phyloP scores from a whole-genome alignment of 2,888 invertebrate species.

The Ctenicera cuprea region DNA sequence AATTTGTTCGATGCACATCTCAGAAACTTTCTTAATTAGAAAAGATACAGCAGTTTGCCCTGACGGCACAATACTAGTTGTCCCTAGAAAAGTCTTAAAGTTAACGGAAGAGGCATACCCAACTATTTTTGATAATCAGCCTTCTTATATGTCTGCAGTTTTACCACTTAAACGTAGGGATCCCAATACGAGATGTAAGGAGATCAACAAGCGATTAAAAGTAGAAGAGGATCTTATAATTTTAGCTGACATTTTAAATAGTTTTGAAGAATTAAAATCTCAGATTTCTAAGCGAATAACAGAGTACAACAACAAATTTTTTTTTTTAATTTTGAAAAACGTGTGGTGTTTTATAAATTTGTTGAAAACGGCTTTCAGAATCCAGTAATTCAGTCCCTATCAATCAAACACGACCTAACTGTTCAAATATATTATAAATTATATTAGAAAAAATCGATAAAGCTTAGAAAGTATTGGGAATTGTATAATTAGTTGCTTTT shows the following conservation, averaged over 20 bases:
- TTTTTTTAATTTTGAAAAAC: neutral
- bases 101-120: neutral
- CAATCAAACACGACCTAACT: neutral
- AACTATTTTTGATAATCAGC: neutral
- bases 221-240: neutral
- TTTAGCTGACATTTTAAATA: neutral
- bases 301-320: neutral
- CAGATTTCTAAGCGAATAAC: neutral
- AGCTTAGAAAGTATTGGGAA: no score
- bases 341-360: no score
- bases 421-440: neutral
- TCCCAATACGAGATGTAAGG: neutral
- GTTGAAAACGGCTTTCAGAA: neutral
- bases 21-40: no score
- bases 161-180: neutral
- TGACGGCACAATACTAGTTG: no score
- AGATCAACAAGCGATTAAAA: neutral
- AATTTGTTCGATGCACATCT: no score
- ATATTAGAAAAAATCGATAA: no score
- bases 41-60: no score
- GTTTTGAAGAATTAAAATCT: neutral
- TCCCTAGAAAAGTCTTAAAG: neutral
- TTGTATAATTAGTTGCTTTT: no score
- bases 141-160: neutral
- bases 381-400: neutral